Conservation (phyloP, 2,888 invertebrate species). For the Eurytoma adleriae region DNA sequence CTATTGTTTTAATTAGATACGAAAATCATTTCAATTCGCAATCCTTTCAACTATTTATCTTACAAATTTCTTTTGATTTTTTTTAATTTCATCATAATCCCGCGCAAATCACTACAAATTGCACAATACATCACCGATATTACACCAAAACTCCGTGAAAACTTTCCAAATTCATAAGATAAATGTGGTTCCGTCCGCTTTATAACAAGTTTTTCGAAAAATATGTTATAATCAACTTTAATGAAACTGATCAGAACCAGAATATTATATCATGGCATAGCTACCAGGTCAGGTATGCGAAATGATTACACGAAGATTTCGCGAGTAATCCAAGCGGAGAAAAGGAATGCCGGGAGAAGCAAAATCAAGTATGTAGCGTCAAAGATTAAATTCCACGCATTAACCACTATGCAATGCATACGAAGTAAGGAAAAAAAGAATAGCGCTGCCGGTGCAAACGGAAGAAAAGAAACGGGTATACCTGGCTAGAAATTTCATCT, state of each 20-base stretch:
- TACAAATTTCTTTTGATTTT: background rate
- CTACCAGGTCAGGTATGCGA: background rate
- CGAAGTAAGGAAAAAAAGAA: background rate
- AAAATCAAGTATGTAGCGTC: background rate
- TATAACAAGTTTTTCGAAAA: conserved; percentile 22
- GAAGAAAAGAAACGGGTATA: background rate
- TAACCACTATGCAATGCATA: conserved; percentile 15
- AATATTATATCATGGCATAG: conserved; percentile 12
- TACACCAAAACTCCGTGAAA: conserved; percentile 20
- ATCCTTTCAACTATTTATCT: background rate
- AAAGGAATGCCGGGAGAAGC: background rate
- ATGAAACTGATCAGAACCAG: conserved; percentile 39
- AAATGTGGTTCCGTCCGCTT: background rate
- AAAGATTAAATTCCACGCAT: conserved; percentile 39
- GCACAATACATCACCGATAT: conserved; percentile 9
- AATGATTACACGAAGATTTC: conserved; percentile 35
- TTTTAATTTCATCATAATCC: conserved; percentile 1
- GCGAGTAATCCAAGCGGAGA: background rate
- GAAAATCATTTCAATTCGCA: background rate
- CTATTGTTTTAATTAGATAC: no score
- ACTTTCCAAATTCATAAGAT: conserved; percentile 22
- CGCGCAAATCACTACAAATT: background rate
- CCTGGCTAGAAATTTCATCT: conserved; percentile 17
- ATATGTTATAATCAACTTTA: conserved; percentile 13
- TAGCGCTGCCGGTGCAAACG: background rate